These are phyloP conservation scores for Lypha dubia DNA, from an alignment of 2,888 invertebrate species.

Conservation along the genomic window DNA sequence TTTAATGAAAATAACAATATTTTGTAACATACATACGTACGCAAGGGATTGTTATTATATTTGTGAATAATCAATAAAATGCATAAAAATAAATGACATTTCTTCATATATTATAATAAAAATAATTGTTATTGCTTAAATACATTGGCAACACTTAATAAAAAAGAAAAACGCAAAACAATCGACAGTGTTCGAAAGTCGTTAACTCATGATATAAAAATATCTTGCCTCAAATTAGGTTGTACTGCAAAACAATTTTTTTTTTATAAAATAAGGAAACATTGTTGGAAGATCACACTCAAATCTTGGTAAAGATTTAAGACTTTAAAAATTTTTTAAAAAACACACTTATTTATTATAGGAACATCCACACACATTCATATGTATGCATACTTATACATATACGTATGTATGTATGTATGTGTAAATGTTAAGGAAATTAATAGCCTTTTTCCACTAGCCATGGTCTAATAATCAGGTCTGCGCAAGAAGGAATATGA, in stretches of 20 bases:
- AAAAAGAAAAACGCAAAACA: conserved; percentile 10
- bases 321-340: neutral
- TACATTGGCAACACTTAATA: conserved; percentile 22
- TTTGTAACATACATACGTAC: conserved; percentile 2
- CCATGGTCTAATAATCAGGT: too few relatives aligned
- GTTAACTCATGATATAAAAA: neutral
- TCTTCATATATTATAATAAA: neutral
- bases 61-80: conserved; percentile 68
- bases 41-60: neutral
- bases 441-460: too few relatives aligned
- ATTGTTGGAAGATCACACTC: neutral
- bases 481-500: too few relatives aligned
- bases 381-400: neutral
- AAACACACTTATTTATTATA: too few relatives aligned
- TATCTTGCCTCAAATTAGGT: too few relatives aligned
- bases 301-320: neutral
- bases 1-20: conserved; percentile 17
- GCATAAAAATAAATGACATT: conserved; percentile 18
- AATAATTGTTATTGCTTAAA: conserved; percentile 12
- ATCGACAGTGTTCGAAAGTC: neutral
- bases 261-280: conserved; percentile 28
- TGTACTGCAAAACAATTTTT: neutral
- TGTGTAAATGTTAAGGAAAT: too few relatives aligned
- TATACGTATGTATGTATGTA: neutral
- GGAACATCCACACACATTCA: neutral